Base-by-base conservation (phyloP, 2,113 vertebrate species). In the Syrmaticus mikado region DNA sequence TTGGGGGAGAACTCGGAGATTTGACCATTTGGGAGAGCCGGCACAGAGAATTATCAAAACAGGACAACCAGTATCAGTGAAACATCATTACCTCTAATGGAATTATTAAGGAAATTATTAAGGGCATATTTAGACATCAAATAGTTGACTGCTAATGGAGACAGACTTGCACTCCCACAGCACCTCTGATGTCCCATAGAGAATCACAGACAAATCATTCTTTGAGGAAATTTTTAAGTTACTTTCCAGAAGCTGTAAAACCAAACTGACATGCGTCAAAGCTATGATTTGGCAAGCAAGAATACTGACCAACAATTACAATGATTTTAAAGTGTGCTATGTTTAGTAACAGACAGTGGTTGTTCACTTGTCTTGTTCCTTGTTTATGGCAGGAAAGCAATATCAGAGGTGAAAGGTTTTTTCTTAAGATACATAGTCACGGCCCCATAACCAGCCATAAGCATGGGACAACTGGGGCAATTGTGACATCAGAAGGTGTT, bases 211-310 rank as follows among this genome's bases (percentile, higher is more conserved):
- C 16, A 85, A 32, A 74, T 52, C 5, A 27, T 53, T 17, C 17
- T 66, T 50, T 57, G 21, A 40, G 60, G 30, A 70, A 79, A 36
- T 52, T 71, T 28, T 6, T 62, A 20, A 71, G 0, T 71, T 77
- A 75, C 30, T 92, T 88, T 43, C n/a, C 32, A 85, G 82, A 78
- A 71, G n/a, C 22, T 65, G 22, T 57, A 80, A 95, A 93, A 83
- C 46, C 12, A 48, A 89, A 64, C 5, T 38, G 5, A 30, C 64
- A 14, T n/a, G 24, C 4, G 2, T 79, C 70, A 62, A 53, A 70
- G 57, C 7, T 82, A 58, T 82, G n/a, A 40, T 30, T 53, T 5
- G 8, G 41, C 22, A 57, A 34, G 27, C 20, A 68, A 36, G 10
- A 73, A 52, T 53, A 72, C 4, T 22, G 41, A 72, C 4, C 24